Evolutionary conservation across 2,797 vertebrate species (phyloP).

Genomic region (Oryzias sinensis): DNA sequence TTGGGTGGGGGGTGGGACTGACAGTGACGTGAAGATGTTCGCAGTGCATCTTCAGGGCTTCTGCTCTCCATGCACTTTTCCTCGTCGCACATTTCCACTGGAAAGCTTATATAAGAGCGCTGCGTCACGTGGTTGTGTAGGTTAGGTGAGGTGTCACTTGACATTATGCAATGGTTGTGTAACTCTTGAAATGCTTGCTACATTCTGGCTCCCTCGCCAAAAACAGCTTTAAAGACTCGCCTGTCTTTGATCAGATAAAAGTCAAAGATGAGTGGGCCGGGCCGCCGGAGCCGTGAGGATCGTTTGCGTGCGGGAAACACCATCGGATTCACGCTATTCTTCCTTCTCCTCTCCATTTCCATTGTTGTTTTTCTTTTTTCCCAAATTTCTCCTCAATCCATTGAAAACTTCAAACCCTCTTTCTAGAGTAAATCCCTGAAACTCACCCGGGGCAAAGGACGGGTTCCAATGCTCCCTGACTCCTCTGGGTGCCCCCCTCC

Average conservation of each 20-base stretch:
- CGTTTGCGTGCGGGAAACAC: slow-evolving; percentile 57
- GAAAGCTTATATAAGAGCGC: slow-evolving; percentile 20
- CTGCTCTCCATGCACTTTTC: slow-evolving; percentile 29
- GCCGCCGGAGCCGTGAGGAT: slow-evolving; percentile 38
- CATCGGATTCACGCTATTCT: slow-evolving; percentile 60
- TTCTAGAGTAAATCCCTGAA: slow-evolving; percentile 68
- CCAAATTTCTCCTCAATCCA: slow-evolving; percentile 14
- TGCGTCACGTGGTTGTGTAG: slow-evolving; percentile 19
- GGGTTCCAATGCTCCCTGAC: slow-evolving; percentile 61
- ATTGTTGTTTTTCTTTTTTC: background rate
- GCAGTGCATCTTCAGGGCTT: slow-evolving; percentile 19
- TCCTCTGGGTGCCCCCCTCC: slow-evolving; percentile 30
- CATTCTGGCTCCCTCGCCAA: slow-evolving; percentile 47
- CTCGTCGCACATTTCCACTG: slow-evolving; percentile 37
- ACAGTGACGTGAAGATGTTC: slow-evolving; percentile 28
- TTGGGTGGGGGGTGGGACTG: slow-evolving; percentile 1
- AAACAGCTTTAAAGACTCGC: slow-evolving; percentile 55
- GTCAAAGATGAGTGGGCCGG: slow-evolving; percentile 48
- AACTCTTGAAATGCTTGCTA: slow-evolving; percentile 66
- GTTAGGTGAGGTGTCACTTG: slow-evolving; percentile 36
- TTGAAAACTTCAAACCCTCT: slow-evolving; percentile 64
- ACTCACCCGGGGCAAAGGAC: slow-evolving; percentile 64
- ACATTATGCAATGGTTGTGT: slow-evolving; percentile 66
- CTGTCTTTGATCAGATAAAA: slow-evolving; percentile 65
- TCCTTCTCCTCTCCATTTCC: slow-evolving; percentile 6